phyloP scores from a whole-genome alignment of 2,113 vertebrate genomes.

The Electrona antarctica region DNA sequence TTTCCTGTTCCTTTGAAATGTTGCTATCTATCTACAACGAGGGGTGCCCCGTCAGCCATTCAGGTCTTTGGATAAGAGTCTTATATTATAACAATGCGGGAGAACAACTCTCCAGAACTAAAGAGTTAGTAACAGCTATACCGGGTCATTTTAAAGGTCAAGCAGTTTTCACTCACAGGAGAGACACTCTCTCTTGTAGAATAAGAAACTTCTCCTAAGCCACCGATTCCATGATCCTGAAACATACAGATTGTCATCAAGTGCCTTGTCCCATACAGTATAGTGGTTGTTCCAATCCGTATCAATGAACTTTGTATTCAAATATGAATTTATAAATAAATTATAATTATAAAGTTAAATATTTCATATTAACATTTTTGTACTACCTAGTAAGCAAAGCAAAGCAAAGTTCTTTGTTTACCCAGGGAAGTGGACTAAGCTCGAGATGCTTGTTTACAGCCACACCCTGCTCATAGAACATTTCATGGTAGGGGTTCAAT shows the following conservation, averaged over 20 bases:
- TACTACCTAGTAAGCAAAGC: no score
- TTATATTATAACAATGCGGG: constrained; percentile 2
- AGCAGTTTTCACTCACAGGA: constrained; percentile 73
- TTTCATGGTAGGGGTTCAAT: no score
- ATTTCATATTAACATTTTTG: no score
- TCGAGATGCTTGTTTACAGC: no score
- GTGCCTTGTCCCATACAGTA: neutral
- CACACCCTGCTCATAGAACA: no score
- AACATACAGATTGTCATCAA: constrained; percentile 38
- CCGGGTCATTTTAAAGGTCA: constrained; percentile 35
- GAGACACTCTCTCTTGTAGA: constrained; percentile 76
- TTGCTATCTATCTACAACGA: no score
- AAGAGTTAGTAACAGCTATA: neutral
- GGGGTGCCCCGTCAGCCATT: neutral
- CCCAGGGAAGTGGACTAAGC: no score
- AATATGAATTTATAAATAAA: no score
- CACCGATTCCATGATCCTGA: constrained; percentile 72
- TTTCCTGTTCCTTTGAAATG: no score
- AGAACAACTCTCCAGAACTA: constrained; percentile 29
- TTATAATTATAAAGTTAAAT: no score
- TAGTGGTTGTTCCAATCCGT: neutral
- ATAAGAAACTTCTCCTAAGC: constrained; percentile 72
- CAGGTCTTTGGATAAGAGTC: neutral
- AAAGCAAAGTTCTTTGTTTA: no score
- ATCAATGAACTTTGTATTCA: no score